Conservation (phyloP, 1,140 invertebrate species). For the Calycopis cecrops region DNA sequence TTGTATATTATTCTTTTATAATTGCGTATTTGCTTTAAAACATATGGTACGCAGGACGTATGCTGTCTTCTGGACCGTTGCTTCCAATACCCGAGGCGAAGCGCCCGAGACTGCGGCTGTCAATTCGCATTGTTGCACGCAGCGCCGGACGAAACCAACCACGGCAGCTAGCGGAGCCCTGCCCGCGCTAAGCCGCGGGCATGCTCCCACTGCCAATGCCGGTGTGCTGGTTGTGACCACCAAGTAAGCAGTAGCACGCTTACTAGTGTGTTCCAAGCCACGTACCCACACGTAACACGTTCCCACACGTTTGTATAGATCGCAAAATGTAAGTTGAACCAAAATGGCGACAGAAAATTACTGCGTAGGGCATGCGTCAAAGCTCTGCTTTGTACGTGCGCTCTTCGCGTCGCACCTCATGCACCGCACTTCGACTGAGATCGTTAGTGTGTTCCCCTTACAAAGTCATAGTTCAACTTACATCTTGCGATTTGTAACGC, state of each 20-base stretch:
- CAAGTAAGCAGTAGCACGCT: conserved; percentile 68
- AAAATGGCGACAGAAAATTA: no score
- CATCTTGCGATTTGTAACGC: conserved; percentile 19
- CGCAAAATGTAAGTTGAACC: no score
- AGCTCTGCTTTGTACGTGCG: no score
- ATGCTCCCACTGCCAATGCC: conserved; percentile 60
- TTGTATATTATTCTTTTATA: no score
- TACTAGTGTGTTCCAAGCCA: conserved; percentile 42
- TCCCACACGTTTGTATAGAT: no score
- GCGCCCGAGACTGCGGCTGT: conserved; percentile 88
- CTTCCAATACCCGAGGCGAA: conserved; percentile 87
- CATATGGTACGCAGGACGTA: conserved; percentile 77
- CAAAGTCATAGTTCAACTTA: no score
- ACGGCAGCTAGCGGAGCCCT: conserved; percentile 68
- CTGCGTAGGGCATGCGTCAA: no score
- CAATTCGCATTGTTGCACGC: conserved; percentile 90
- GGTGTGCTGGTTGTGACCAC: conserved; percentile 60
- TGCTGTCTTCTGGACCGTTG: conserved; percentile 90
- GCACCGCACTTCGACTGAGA: no score
- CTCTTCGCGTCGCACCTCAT: no score
- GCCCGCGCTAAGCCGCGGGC: conserved; percentile 62
- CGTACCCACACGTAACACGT: no score
- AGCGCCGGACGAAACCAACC: conserved; percentile 79
- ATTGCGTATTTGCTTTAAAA: conserved; percentile 41
- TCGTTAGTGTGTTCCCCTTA: no score